phyloP scores from a whole-genome alignment of 2,888 invertebrate species.

The Oxycera nigricornis region DNA sequence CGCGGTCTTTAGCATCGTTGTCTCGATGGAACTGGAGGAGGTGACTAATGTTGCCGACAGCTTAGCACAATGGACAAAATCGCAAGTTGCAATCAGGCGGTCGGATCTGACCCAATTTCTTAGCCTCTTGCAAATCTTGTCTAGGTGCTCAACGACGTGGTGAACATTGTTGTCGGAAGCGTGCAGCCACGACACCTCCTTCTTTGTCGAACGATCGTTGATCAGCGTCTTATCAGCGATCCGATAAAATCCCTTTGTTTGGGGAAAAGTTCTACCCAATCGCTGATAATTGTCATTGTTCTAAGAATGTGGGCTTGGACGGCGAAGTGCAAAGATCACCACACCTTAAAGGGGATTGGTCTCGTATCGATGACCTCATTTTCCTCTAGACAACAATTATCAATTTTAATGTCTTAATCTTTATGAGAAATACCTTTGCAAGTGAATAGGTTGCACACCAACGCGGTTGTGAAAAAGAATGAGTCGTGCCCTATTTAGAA shows the following conservation, averaged over 20 bases:
- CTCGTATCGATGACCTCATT: not conserved
- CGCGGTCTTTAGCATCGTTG: constrained; percentile 2
- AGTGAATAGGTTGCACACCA: too few relatives aligned
- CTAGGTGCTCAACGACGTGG: constrained; percentile 17
- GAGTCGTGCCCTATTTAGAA: too few relatives aligned
- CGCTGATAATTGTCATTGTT: not conserved
- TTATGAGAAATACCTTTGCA: not conserved
- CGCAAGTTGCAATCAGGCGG: constrained; percentile 23
- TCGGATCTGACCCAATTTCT: constrained; percentile 42
- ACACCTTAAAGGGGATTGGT: not conserved
- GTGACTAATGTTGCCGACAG: constrained; percentile 34
- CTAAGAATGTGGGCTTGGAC: not conserved
- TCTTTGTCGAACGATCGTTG: not conserved
- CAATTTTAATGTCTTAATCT: constrained; percentile 5
- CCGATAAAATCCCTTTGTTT: constrained; percentile 13
- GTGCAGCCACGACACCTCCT: not conserved
- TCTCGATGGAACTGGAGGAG: not conserved
- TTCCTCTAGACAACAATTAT: not conserved
- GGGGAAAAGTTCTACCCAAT: not conserved
- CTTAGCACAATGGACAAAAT: constrained; percentile 39
- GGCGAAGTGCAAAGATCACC: not conserved
- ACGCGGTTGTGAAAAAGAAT: too few relatives aligned
- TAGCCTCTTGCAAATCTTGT: constrained; percentile 33
- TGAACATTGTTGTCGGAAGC: not conserved
- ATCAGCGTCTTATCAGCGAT: not conserved